These are phyloP conservation scores for Numenius arquata DNA, from an alignment of 2,113 vertebrate species.

Conservation along the genomic window DNA sequence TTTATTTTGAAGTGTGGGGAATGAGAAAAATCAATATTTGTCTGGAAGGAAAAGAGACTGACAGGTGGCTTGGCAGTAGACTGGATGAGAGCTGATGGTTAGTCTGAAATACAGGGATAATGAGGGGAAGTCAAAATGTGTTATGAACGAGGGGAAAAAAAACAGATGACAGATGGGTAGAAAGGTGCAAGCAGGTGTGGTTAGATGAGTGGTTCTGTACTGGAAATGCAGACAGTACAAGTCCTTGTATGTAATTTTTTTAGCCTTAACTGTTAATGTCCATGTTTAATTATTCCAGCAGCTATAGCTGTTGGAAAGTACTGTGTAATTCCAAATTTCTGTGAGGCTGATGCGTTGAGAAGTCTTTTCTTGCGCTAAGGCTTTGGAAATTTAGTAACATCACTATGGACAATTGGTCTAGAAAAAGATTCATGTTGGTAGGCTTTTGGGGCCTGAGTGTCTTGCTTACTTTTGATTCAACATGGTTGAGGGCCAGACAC, in stretches of 20 bases:
- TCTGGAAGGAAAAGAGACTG: neutral
- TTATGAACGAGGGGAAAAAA: neutral
- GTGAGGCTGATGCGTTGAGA: neutral
- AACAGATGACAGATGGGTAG: neutral
- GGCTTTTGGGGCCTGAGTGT: neutral
- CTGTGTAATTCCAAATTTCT: neutral
- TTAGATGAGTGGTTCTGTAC: neutral
- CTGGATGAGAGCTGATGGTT: neutral
- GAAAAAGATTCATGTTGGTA: neutral
- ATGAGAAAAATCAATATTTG: neutral
- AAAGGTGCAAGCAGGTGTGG: neutral
- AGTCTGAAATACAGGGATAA: neutral
- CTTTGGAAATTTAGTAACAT: neutral
- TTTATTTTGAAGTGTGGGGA: neutral
- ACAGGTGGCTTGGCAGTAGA: neutral
- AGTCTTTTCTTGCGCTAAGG: neutral
- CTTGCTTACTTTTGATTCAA: neutral
- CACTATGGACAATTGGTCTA: neutral
- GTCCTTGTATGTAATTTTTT: neutral
- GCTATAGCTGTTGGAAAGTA: neutral
- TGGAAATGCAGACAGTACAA: neutral
- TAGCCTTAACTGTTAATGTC: neutral
- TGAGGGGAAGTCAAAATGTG: neutral
- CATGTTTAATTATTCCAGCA: neutral
- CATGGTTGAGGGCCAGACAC: neutral